These are phyloP conservation scores for Trichoplusia ni DNA, from an alignment of 1,140 invertebrate species.

Conservation along the genomic window DNA sequence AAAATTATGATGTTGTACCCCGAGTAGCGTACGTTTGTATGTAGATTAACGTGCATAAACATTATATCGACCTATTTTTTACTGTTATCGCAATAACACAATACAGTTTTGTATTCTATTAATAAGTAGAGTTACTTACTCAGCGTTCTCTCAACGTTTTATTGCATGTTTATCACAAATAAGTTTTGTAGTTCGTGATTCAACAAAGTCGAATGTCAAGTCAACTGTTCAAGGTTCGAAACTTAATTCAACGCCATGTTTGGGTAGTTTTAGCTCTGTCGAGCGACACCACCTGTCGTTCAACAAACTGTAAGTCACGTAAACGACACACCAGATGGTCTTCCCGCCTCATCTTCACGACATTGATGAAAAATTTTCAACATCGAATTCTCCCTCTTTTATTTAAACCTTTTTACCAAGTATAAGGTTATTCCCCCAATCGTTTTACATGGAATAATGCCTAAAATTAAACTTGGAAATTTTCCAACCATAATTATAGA, in stretches of 20 bases:
- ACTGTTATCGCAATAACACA: background rate
- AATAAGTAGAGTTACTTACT: slow-evolving; percentile 7
- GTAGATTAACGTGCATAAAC: slow-evolving; percentile 3
- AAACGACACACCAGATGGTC: slow-evolving; percentile 9
- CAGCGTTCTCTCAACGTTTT: background rate
- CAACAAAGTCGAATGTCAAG: background rate
- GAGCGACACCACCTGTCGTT: background rate
- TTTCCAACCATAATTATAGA: slow-evolving; percentile 21
- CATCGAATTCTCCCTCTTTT: background rate
- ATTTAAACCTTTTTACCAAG: background rate
- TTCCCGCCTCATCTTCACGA: background rate
- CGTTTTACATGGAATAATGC: slow-evolving; percentile 14
- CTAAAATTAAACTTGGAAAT: slow-evolving; percentile 27
- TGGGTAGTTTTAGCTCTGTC: background rate
- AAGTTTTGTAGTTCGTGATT: background rate
- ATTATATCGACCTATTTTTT: slow-evolving; percentile 8
- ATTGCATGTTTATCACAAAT: background rate
- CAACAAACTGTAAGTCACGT: slow-evolving; percentile 3
- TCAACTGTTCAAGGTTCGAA: slow-evolving; percentile 4
- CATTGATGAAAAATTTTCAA: slow-evolving; percentile 3
- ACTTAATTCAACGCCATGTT: background rate
- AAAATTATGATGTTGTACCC: slow-evolving; percentile 27
- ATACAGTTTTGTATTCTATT: slow-evolving; percentile 5
- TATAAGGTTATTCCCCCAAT: slow-evolving; percentile 1
- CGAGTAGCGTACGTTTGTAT: background rate